Base-by-base conservation (phyloP, 2,113 vertebrate genomes). In the Cyphomyrus plagiostoma region DNA sequence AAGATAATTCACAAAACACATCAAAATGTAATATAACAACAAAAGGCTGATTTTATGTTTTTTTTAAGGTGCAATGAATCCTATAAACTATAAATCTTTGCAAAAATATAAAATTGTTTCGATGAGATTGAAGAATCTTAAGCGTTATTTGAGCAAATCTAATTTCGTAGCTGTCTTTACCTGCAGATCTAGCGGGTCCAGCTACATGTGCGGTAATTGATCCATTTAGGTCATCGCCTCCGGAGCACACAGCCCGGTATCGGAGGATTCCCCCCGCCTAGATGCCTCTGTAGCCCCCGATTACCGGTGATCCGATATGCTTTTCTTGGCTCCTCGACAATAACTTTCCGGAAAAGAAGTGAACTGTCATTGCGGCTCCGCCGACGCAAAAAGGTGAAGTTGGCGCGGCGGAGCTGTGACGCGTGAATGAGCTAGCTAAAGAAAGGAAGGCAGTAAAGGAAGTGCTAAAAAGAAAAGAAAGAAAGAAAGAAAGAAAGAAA, bases 351-450 rank as follows among this genome's bases (percentile, higher is more conserved):
- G 9, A 49, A 74, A 48, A 89, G 6, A 4, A n/a, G 17, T 53
- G 53, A 86, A 35, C 52, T 86, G 77, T 26, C 52, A 89, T 89
- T 84, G 74, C 23, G 85, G 84, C 58, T 52, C 88, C 89, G 82
- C 92, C 92, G 88, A 92, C 91, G 58, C 91, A 70, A 90, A 92
- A 93, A 66, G 90, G 91, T 91, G 49, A 84, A 77, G 91, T 66
- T 66, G 52, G 62, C 91, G 46, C 62, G 89, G 48, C 85, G 26
- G 88, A 89, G 74, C 88, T 46, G 86, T 92, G 91, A 91, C 91
- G 92, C 89, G 91, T 30, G 50, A 62, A 92, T 90, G 50, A 88
- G 13, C 52, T 83, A 90, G 91, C 90, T 89, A 89, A 92, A 70
- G 62, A 70, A 70, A 70, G 62, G 58, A 66, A 66, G 66, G 48